A percentile compares a stretch with the other conserved stretches of the same genome.
These are phyloP conservation scores for Arion vulgaris DNA, from an alignment of 1,140 invertebrate genomes.

Conservation along the genomic window DNA sequence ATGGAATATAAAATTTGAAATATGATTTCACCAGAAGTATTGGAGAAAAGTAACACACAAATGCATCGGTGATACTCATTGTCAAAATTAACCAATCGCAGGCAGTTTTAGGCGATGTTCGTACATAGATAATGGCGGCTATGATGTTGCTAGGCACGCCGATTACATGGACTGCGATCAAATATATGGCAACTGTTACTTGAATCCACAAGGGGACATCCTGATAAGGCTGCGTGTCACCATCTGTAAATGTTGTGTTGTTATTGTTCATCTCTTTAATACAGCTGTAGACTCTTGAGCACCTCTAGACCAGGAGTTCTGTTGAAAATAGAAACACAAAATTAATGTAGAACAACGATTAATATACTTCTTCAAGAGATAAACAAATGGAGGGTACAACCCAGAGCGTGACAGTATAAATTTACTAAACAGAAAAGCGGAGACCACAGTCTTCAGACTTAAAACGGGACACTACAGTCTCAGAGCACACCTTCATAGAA, in stretches of 20 bases:
- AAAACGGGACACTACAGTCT: too few relatives aligned
- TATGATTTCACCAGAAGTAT: background rate
- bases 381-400: too few relatives aligned
- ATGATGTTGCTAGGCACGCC: conserved; percentile 24
- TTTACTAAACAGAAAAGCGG: too few relatives aligned
- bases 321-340: too few relatives aligned
- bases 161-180: background rate
- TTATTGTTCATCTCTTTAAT: too few relatives aligned
- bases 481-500: too few relatives aligned
- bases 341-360: too few relatives aligned
- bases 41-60: conserved; percentile 16
- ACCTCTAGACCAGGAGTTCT: too few relatives aligned
- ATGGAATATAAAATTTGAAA: background rate
- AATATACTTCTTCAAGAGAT: too few relatives aligned
- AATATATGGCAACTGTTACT: background rate
- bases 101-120: background rate
- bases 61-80: conserved; percentile 15
- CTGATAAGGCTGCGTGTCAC: background rate
- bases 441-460: too few relatives aligned
- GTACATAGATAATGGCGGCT: conserved; percentile 19
- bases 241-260: background rate
- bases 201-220: background rate
- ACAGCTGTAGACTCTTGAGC: too few relatives aligned
- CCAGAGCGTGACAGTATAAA: too few relatives aligned
- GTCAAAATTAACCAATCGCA: conserved; percentile 31